phyloP scores from a whole-genome alignment of 2,888 invertebrate species.

The Volucella zonaria region DNA sequence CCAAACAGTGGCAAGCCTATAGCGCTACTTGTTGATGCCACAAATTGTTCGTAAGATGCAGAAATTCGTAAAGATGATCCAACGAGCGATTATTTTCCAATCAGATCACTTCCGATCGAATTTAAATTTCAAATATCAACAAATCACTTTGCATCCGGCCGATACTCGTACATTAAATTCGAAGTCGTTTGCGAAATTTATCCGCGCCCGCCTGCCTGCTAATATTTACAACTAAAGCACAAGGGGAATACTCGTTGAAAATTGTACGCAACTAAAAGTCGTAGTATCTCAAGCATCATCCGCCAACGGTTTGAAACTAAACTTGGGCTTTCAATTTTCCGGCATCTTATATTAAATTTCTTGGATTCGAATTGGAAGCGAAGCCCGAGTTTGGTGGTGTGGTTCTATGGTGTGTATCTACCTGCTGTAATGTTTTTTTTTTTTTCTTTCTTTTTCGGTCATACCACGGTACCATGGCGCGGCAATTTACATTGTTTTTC shows the following conservation, averaged over 20 bases:
- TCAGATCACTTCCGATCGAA: neutral
- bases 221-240: neutral
- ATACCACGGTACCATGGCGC: neutral
- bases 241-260: too few species aligned
- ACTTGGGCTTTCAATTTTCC: constrained; percentile 60
- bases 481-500: too few species aligned
- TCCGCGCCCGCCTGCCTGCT: neutral
- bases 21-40: neutral
- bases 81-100: neutral
- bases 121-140: constrained; percentile 10
- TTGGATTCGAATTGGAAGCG: constrained; percentile 37
- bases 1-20: neutral
- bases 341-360: constrained; percentile 71
- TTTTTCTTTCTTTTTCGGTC: too few species aligned
- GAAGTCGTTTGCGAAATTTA: constrained; percentile 1
- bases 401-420: constrained; percentile 16
- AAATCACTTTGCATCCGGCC: neutral
- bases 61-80: neutral
- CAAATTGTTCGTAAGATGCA: neutral
- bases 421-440: neutral
- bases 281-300: constrained; percentile 47
- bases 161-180: neutral
- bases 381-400: constrained; percentile 14
- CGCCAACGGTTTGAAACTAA: constrained; percentile 65
- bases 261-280: too few species aligned